Base-by-base conservation (phyloP, 2,888 invertebrate genomes). In the Brachypterus glaber region DNA sequence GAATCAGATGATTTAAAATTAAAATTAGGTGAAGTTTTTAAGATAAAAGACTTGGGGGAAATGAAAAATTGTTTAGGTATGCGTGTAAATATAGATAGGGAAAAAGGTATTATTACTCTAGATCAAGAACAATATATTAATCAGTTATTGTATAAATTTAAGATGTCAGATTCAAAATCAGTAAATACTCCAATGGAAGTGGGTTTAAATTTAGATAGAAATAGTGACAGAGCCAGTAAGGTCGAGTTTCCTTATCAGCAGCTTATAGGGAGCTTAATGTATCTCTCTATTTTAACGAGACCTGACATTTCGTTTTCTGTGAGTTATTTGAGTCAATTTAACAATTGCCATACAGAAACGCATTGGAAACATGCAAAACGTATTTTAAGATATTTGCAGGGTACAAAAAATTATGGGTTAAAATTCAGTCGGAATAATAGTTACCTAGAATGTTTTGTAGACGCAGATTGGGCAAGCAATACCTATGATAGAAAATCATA, bases 241-340 rank as follows among this genome's bases (percentile, higher is more conserved):
- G 9, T 7, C 9, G 29, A 11, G 5, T 29, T 29, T 29, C 29
- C 29, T 11, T 29, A 8, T 11, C 37, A 40, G 25, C 13, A 43
- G 14, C 13, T 40, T 12, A 41, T 41, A 9, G 40, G 39, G 4
- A 29, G 39, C 16, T 18, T 44, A 8, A 44, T 44, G 42, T 46
- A 44, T 24, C 11, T 44, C 17, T 25, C 39, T 4, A 37, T 46
- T 3, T 14, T 36, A n/a, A 46, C 46, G 9, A 12, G 43, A n/a
- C 43, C 44, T 7, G 46, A 44, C 25, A 44, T 46, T 8, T 24
- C 40, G 8, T 44, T 27, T 38, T 5, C 21, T n/a, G 29, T 42
- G 4, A 42, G 46, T 29, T 42, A 29, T 11, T 29, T 29, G 11
- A 29, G 29, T 29, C 29, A 29, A 29, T 29, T 29, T 13, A 26